These are phyloP conservation scores for Drosophila tani DNA, from an alignment of 1,140 invertebrate genomes.

Conservation along the genomic window DNA sequence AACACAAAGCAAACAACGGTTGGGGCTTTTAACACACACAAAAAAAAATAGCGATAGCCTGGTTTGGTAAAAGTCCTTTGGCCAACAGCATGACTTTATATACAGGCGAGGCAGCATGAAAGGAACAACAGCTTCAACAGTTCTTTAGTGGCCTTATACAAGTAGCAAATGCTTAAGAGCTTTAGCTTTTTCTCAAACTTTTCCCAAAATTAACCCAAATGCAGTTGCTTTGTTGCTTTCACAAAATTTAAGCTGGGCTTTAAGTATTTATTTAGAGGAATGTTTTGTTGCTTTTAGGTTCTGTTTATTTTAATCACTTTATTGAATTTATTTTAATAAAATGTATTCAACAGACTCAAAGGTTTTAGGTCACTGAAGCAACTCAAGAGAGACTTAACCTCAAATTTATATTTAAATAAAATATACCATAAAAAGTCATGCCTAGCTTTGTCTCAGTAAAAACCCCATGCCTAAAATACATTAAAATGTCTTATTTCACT, in stretches of 20 bases:
- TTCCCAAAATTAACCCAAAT: background rate
- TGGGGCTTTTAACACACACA: slow-evolving; percentile 21
- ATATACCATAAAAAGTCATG: background rate
- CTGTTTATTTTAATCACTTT: no score
- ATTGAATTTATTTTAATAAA: no score
- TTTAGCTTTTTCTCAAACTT: background rate
- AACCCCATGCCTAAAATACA: background rate
- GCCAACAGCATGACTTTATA: slow-evolving; percentile 49
- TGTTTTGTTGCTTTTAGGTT: no score
- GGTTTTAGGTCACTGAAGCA: no score
- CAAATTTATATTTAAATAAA: no score
- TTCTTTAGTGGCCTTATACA: slow-evolving; percentile 5
- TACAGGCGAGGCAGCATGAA: slow-evolving; percentile 20
- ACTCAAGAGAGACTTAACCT: no score
- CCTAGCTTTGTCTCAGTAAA: background rate
- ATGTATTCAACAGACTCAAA: no score
- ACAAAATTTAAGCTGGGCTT: background rate
- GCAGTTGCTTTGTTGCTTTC: background rate
- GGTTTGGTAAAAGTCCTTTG: slow-evolving; percentile 38
- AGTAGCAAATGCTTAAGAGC: slow-evolving; percentile 3
- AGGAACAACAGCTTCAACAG: slow-evolving; percentile 22
- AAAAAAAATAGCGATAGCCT: slow-evolving; percentile 39
- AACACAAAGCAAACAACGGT: slow-evolving; percentile 56
- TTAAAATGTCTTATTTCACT: slow-evolving; percentile 17
- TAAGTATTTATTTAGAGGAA: background rate